Base-by-base conservation (phyloP, 2,113 vertebrate genomes). In the Poicephalus gulielmi region DNA sequence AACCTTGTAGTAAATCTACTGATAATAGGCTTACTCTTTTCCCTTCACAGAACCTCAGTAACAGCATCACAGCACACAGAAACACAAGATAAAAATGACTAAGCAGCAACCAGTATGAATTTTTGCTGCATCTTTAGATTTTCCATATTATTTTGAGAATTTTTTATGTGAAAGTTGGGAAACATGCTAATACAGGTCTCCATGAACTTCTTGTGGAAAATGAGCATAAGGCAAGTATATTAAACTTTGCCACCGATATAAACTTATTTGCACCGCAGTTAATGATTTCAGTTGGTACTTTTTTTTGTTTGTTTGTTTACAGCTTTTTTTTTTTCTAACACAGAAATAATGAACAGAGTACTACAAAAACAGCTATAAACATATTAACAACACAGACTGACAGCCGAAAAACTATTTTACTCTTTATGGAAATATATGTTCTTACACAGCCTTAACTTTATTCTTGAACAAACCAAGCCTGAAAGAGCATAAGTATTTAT, bases 1-100 rank as follows among this genome's bases (percentile, higher is more conserved):
- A 75, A 66, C 50, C 16, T 33, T 68, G 73, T 43, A 59, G 88
- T 81, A 91, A 91, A 95, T 92, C 83, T 92, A 82, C 69, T 31
- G 69, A 17, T 95, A 96, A 94, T 49, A 95, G 52, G 86, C 83
- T 96, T 96, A 95, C 64, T 89, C 62, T 86, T 76, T 78, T 55
- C n/a, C 80, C 76, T 75, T 73, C 69, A 75, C 35, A 87, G 77
- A 74, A 74, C 43, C 70, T 84, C 74, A 68, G 24, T 20, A 68
- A 35, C 30, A 84, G 47, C 52, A 88, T 22, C 63, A 30, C 3
- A 22, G 60, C 2, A 5, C 5, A 78, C 24, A 75, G 50, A 67
- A 67, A 13, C 35, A 46, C 16, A 50, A 24, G 5, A 67, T 0
- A 1, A 71, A 80, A 92, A 83, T 2, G 15, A 91, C 30, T 31